Base-by-base conservation (phyloP, 2,888 invertebrate genomes). In the Drosophila histrio region DNA sequence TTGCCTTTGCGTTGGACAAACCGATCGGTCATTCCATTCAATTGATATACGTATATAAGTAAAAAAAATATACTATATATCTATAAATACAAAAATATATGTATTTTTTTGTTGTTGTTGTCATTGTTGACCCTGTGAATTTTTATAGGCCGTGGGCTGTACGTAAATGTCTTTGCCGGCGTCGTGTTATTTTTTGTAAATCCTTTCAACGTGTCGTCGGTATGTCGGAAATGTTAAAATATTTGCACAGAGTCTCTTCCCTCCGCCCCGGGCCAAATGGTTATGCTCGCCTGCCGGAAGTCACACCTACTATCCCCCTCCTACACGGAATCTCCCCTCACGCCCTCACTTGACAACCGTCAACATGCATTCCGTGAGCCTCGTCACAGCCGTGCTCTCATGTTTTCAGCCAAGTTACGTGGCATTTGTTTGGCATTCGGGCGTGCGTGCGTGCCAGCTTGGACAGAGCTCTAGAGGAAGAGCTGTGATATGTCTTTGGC, bases 181-280 rank as follows among this genome's bases (percentile, higher is more conserved):
- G 26, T 54, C 41, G 49, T 74, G 72, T 71, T 75, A 63, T 70
- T 70, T 70, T 71, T 73, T 67, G 87, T 67, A 89, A 90, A 90
- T 90, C 88, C 90, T 78, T 89, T 89, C 88, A 66, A 90, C 90
- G 89, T 89, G 90, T 89, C 88, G 69, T 79, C 69, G 70, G 77
- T 79, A 79, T 87, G 83, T 76, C 69, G 85, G 72, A 79, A 78
- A 72, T 86, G 86, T 76, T 84, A 79, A 89, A 90, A 90, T 89
- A 89, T 89, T 89, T 89, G 80, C 79, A 61, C 83, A 62, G 78
- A 79, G 77, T 73, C 75, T 77, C 52, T 49, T 38, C 19, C 41
- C 32, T 50, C 43, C 41, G 36, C 46, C 38, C 39, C 56, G 46
- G 53, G 30, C 44, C 41, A 56, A 68, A 41, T 54, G 54, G 17